Base-by-base conservation (phyloP, 1,140 invertebrate species). In the Andricus grossulariae region DNA sequence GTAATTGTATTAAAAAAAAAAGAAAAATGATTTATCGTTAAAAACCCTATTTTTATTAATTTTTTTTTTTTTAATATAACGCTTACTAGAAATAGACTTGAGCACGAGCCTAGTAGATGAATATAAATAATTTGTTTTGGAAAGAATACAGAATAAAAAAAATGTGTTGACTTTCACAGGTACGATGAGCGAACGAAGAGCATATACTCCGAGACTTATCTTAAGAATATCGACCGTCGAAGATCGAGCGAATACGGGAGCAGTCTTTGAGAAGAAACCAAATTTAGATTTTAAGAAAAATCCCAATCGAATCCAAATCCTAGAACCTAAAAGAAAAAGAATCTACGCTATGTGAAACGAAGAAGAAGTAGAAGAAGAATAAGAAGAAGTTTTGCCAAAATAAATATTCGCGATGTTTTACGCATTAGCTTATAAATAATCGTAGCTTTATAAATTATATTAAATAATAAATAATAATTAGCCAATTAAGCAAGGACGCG, bases 141-240 rank as follows among this genome's bases (percentile, higher is more conserved):
- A 7, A 71, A 18, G n/a, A 71, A 49, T 71, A 11, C 4, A n/a
- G n/a, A 72, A 21, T 5, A 50, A 51, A 72, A 50, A 72, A 18
- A 25, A 19, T 72, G 3, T 75, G 73, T 82, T 73, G 19, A 50
- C 45, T 91, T 89, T 3, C 88, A 11, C 39, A 92, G 91, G 88
- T 95, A 95, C 88, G 95, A 95, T 84, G 94, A 95, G 85, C 92
- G 95, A 77, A 95, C 94, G 52, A 93, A 94, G 87, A 94, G 93
- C 85, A 93, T 95, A 83, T 95, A 95, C 88, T 95, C 95, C 49
- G 94, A 95, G 87, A 95, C 94, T 16, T 95, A 95, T 86, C 89
- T 94, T 70, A 94, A 93, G 85, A 93, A 94, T 85, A 92, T 92
- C 84, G 93, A 94, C 84, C 89, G 93, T 74, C 85, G 93, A 84